phyloP scores from a whole-genome alignment of 2,797 vertebrate genomes.

The Borostomias antarcticus region DNA sequence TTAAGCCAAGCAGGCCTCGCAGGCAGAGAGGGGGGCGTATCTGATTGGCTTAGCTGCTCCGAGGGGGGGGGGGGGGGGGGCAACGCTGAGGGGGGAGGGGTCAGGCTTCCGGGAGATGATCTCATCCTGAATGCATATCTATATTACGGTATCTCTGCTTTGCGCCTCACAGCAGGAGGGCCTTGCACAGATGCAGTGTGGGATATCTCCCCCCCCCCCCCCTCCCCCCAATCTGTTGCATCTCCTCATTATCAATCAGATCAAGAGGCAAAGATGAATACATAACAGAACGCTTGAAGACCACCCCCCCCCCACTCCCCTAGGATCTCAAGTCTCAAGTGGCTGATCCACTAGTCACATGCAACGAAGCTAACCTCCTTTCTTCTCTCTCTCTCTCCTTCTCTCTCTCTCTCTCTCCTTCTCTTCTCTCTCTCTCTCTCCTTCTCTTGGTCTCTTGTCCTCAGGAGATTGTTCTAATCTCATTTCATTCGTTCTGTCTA shows the following conservation, averaged over 20 bases:
- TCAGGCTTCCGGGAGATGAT: slow-evolving; percentile 41
- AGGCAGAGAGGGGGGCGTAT: slow-evolving; percentile 46
- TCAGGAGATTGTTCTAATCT: slow-evolving; percentile 51
- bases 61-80: slow-evolving; percentile 32
- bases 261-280: slow-evolving; percentile 39
- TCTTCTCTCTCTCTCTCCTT: slow-evolving; percentile 19
- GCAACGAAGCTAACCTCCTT: slow-evolving; percentile 2
- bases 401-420: slow-evolving; percentile 9
- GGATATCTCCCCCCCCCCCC: slow-evolving; percentile 39
- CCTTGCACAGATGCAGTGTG: slow-evolving; percentile 53
- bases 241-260: slow-evolving; percentile 54
- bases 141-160: slow-evolving; percentile 54
- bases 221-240: slow-evolving; percentile 62
- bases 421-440: not conserved
- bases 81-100: slow-evolving; percentile 38
- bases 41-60: slow-evolving; percentile 55
- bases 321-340: slow-evolving; percentile 27
- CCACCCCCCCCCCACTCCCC: slow-evolving; percentile 36
- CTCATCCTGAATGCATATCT: slow-evolving; percentile 44
- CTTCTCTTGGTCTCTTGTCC: not conserved
- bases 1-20: slow-evolving; percentile 42
- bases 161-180: slow-evolving; percentile 32
- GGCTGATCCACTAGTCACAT: slow-evolving; percentile 28
- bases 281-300: slow-evolving; percentile 56
- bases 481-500: slow-evolving; percentile 42